Percentiles rank a stretch among this genome's conserved stretches.
phyloP scores from a whole-genome alignment of 2,888 invertebrate genomes.

The Troglohyphantes excavatus region DNA sequence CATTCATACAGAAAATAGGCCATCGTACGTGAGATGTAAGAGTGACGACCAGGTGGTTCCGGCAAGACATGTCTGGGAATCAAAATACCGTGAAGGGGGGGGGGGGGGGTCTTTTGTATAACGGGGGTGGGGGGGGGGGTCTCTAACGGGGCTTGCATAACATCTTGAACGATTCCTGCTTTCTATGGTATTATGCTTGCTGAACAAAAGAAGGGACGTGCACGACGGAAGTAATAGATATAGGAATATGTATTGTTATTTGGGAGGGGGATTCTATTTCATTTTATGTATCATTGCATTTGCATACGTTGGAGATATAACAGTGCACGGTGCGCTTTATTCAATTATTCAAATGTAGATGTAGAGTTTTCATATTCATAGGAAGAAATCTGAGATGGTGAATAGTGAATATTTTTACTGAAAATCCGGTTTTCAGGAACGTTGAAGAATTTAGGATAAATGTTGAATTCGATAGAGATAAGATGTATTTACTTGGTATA shows the following conservation, averaged over 20 bases:
- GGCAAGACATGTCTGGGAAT: conserved; percentile 49
- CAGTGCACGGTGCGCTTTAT: too few relatives aligned
- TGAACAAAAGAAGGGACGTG: not conserved
- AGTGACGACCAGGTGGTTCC: conserved; percentile 47
- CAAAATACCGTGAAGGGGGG: conserved; percentile 51
- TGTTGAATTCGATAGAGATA: too few relatives aligned
- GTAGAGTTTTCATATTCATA: too few relatives aligned
- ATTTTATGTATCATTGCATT: too few relatives aligned
- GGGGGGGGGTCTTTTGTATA: not conserved
- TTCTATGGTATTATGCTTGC: not conserved
- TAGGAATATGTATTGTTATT: not conserved
- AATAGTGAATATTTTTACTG: too few relatives aligned
- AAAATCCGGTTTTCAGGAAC: too few relatives aligned
- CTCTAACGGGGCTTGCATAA: conserved; percentile 26
- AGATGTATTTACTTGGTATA: too few relatives aligned
- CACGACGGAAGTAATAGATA: not conserved
- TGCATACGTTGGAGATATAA: too few relatives aligned
- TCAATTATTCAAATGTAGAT: too few relatives aligned
- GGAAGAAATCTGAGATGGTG: too few relatives aligned
- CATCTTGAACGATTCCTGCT: conserved; percentile 21
- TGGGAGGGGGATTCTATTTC: too few relatives aligned
- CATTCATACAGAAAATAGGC: conserved; percentile 40
- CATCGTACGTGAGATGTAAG: conserved; percentile 8
- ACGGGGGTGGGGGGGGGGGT: not conserved
- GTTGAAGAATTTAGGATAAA: too few relatives aligned